Evolutionary conservation across 2,888 invertebrate genomes (phyloP), one percentile per base, ranked within the genome.

Genomic region (Galeruca laticollis): DNA sequence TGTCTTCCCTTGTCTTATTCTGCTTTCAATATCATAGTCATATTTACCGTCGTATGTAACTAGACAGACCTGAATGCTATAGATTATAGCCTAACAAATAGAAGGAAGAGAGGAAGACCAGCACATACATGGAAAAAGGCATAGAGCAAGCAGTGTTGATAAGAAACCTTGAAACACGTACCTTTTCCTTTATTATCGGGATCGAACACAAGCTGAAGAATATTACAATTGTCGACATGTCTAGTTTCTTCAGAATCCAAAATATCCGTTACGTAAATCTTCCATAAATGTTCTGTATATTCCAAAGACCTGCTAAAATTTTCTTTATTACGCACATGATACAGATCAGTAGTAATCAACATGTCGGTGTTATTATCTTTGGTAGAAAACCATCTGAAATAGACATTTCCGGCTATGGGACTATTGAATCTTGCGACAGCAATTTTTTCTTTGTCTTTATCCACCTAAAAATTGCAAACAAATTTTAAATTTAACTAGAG

Each of bases 231-330:
- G 61, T 92, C 90, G 75, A 92, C 91, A 13, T 90, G 88, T 72
- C 90, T 89, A 60, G 92, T 92, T 77, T 89, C 89, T 75, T 89
- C 92, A 0, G 91, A 88, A 79, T 95, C 94, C 54, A 96, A 91
- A 73, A 96, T 93, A 81, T 97, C 97, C 0, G 96, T 96, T 20
- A 94, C 94, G 81, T 92, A 95, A 64, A 97, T 90, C 81, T 95
- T 94, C 97, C 97, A 97, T 66, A 90, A 89, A 82, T 97, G 96
- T 80, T 92, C 89, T 0, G 94, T 93, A 60, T 88, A 90, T 59
- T 87, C 87, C 1, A 83, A 78, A 47, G 86, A 71, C 26, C 87
- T 87, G 3, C 86, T 82, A 1, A 86, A 88, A 72, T 85, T 88
- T 81, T 87, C 88, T 77, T 83, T 83, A 40, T 86, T 85, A 72